phyloP scores from a whole-genome alignment of 92 coral and sea anemone species.

The Blastomussa wellsi region DNA sequence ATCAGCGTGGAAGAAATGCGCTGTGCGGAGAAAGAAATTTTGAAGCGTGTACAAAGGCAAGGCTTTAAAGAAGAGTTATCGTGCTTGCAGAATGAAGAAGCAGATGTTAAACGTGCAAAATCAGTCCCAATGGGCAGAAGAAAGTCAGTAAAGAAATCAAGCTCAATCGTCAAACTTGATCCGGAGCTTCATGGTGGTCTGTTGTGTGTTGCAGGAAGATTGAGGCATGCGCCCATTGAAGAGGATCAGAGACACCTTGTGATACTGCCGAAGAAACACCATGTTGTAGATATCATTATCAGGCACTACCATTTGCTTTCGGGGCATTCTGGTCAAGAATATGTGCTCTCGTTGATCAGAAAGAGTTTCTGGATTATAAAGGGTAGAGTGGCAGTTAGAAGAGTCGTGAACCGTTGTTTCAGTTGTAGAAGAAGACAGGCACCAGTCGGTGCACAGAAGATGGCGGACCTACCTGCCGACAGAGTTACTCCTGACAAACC shows the following conservation, averaged over 20 bases:
- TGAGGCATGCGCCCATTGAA: neutral
- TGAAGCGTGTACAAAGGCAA: too few species aligned
- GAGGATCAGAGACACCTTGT: neutral
- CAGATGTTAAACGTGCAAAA: neutral
- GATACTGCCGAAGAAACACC: neutral
- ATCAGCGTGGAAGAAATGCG: too few species aligned
- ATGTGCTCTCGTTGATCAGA: too few species aligned
- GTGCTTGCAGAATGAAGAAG: neutral
- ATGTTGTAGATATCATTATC: neutral
- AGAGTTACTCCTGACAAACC: too few species aligned
- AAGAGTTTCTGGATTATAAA: too few species aligned
- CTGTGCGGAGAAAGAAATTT: too few species aligned
- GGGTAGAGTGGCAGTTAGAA: too few species aligned
- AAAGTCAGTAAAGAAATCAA: neutral
- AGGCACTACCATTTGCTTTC: neutral
- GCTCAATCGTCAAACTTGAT: constrained; percentile 5
- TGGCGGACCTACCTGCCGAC: too few species aligned
- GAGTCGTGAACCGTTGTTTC: neutral
- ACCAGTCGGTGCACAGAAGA: too few species aligned
- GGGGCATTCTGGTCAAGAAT: neutral
- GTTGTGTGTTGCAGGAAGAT: constrained; percentile 5
- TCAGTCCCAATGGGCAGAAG: neutral
- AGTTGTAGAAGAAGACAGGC: too few species aligned
- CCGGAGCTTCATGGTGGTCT: neutral
- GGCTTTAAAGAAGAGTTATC: too few species aligned